Percentiles rank a stretch among this genome's conserved stretches.
Evolutionary conservation across 35 echinoderm and acorn worm species (phyloP).

Genomic region (Ophioderma brevispina): DNA sequence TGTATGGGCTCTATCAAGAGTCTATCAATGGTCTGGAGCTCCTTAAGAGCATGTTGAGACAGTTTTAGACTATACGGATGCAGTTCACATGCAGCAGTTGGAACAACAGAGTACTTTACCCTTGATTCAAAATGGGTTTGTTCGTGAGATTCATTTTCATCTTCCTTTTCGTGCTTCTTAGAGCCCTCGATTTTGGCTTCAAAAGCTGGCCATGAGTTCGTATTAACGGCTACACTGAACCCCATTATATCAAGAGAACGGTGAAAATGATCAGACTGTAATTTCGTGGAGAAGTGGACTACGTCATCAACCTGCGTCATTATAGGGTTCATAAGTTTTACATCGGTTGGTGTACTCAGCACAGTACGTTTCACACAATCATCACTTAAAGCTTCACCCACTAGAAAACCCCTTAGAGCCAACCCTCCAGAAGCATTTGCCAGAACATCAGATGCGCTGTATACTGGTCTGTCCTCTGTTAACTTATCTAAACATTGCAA

Average conservation of each 20-base stretch:
- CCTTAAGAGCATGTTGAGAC: not conserved
- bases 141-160: conserved; percentile 5
- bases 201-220: too few species aligned
- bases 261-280: conserved; percentile 24
- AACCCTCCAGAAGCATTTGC: conserved; percentile 15
- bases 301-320: conserved; percentile 10
- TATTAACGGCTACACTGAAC: conserved; percentile 19
- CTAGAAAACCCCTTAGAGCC: not conserved
- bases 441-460: not conserved
- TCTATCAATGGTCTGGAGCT: conserved; percentile 23
- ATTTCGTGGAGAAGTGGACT: not conserved
- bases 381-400: not conserved
- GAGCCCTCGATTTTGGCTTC: not conserved
- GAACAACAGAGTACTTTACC: conserved; percentile 6
- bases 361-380: conserved; percentile 3
- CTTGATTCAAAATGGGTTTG: conserved; percentile 17
- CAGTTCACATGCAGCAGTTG: conserved; percentile 23
- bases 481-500: not conserved
- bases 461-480: not conserved
- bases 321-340: not conserved
- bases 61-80: not conserved
- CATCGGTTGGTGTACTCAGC: not conserved
- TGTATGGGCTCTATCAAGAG: not conserved
- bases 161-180: not conserved
- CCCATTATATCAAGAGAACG: conserved; percentile 25